These are phyloP conservation scores for Amphiduros pacificus DNA, from an alignment of 2,888 invertebrate genomes.

Conservation along the genomic window DNA sequence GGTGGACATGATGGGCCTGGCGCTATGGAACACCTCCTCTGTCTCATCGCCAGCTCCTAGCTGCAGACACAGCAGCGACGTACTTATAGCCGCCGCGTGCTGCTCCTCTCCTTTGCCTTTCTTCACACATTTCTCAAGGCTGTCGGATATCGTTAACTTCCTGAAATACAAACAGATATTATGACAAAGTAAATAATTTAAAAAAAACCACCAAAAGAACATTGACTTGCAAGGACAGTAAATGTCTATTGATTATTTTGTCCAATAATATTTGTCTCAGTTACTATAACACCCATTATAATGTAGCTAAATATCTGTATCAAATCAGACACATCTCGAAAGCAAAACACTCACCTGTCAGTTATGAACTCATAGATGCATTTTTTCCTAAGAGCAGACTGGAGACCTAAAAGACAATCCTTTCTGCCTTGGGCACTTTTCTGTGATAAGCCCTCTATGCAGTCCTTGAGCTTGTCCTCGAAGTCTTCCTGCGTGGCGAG, in stretches of 20 bases:
- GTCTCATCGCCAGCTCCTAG: constrained; percentile 69
- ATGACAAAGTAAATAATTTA: constrained; percentile 3
- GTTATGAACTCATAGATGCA: constrained; percentile 76
- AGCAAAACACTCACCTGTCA: constrained; percentile 65
- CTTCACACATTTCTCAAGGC: constrained; percentile 78
- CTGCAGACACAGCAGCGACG: constrained; percentile 81
- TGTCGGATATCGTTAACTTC: constrained; percentile 71
- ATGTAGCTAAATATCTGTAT: background rate
- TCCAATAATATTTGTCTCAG: too few relatives aligned
- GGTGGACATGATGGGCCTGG: constrained; percentile 74
- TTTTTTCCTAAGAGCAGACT: constrained; percentile 76
- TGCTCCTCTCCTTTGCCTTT: constrained; percentile 83
- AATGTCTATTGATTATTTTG: too few relatives aligned
- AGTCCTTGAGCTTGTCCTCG: constrained; percentile 85
- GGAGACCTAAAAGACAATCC: constrained; percentile 71
- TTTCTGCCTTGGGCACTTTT: constrained; percentile 82
- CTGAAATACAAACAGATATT: constrained; percentile 37
- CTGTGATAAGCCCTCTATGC: constrained; percentile 84
- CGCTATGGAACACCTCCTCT: constrained; percentile 72
- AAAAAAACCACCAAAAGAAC: too few relatives aligned
- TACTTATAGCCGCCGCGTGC: constrained; percentile 78
- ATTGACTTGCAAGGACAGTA: too few relatives aligned
- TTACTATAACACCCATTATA: too few relatives aligned
- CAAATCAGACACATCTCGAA: background rate
- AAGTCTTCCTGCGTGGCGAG: constrained; percentile 71